Percentiles rank a stretch among this genome's conserved stretches.
Conservation (phyloP, 2,888 invertebrate species). For the Eurytoma californica region DNA sequence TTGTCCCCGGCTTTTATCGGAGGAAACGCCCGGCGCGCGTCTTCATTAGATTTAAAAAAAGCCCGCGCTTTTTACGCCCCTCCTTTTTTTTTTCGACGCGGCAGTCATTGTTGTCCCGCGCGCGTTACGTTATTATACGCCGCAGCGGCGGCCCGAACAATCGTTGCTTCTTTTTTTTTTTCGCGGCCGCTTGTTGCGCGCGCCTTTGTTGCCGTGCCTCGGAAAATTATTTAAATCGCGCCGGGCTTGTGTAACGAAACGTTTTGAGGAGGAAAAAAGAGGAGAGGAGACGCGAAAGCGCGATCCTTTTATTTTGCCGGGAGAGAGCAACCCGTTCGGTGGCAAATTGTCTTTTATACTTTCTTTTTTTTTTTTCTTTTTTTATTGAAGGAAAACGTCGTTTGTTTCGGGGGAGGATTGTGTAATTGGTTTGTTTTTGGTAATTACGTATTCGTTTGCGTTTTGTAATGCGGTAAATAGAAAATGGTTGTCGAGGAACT, state of each 20-base stretch:
- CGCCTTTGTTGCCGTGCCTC: not conserved
- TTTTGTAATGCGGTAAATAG: no score
- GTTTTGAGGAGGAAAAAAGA: not conserved
- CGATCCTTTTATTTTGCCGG: no score
- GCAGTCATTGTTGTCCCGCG: constrained; percentile 13
- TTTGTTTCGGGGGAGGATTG: no score
- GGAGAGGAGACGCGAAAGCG: not conserved
- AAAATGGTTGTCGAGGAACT: no score
- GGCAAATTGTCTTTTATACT: no score
- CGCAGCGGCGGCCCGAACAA: not conserved
- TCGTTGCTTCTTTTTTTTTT: not conserved
- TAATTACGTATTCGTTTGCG: no score
- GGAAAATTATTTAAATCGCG: not conserved
- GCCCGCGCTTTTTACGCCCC: constrained; percentile 18
- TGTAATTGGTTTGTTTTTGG: no score
- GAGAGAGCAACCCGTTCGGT: no score
- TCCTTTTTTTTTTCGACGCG: not conserved
- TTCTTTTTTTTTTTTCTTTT: no score
- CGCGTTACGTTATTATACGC: constrained; percentile 34
- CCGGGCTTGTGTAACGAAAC: not conserved
- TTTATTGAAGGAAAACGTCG: no score
- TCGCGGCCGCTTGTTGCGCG: not conserved
- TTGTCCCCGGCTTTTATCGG: constrained; percentile 2
- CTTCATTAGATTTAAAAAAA: constrained; percentile 52
- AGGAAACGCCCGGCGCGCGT: not conserved